A percentile compares a stretch with the other conserved stretches of the same genome.
phyloP scores from a whole-genome alignment of 2,113 vertebrate genomes.

The Xerus inauris region DNA sequence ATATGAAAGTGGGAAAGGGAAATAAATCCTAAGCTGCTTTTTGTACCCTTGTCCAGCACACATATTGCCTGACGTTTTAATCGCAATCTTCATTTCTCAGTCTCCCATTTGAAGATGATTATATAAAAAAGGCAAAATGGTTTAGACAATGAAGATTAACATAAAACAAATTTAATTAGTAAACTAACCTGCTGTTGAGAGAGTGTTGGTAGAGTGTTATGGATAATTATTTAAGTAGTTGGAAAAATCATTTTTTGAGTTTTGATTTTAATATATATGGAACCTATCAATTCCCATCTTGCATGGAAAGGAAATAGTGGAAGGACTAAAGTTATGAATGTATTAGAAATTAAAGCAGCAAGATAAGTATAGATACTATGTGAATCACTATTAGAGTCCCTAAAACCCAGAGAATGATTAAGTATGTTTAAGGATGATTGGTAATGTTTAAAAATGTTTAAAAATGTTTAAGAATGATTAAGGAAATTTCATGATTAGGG shows the following conservation, averaged over 20 bases:
- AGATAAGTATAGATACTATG: background rate
- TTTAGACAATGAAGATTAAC: background rate
- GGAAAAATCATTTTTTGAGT: background rate
- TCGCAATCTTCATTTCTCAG: background rate
- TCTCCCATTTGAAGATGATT: background rate
- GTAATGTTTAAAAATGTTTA: background rate
- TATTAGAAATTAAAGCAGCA: background rate
- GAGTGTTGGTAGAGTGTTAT: background rate
- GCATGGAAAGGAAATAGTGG: background rate
- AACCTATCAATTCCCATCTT: background rate
- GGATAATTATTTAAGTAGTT: background rate
- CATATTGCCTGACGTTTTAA: background rate
- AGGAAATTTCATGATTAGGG: background rate
- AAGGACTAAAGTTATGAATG: background rate
- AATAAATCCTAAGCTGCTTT: background rate
- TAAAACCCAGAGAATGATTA: background rate
- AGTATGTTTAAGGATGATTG: background rate
- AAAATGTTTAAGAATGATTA: conserved; percentile 13
- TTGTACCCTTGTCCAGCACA: background rate
- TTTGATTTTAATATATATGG: background rate
- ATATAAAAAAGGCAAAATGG: background rate
- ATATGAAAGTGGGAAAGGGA: background rate
- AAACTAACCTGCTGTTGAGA: background rate
- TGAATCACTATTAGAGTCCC: background rate
- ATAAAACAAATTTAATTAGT: background rate